A percentile compares a stretch with the other conserved stretches of the same genome.
phyloP scores from a whole-genome alignment of 2,888 invertebrate species.

The Linnaemya tessellans region DNA sequence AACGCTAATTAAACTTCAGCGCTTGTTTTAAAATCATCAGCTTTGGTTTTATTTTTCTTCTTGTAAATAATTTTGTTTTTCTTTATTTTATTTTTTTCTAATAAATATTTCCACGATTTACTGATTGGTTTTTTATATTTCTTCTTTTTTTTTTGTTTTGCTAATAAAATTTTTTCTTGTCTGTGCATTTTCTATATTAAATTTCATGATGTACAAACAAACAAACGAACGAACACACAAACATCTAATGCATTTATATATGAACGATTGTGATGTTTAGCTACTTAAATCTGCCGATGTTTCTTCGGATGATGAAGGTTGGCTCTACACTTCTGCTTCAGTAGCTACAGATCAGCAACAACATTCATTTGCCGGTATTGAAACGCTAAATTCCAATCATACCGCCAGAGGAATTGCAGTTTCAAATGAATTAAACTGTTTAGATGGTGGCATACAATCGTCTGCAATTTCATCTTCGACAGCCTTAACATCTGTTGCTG shows the following conservation, averaged over 20 bases:
- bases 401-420: conserved; percentile 65
- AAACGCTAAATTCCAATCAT: conserved; percentile 69
- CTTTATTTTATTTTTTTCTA: conserved; percentile 49
- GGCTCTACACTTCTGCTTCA: conserved; percentile 80
- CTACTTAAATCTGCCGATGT: conserved; percentile 84
- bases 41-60: conserved; percentile 60
- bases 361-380: conserved; percentile 64
- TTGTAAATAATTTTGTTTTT: conserved; percentile 35
- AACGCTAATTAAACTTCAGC: conserved; percentile 80
- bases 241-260: not conserved
- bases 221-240: not conserved
- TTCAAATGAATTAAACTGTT: conserved; percentile 52
- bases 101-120: conserved; percentile 67
- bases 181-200: conserved; percentile 54
- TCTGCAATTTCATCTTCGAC: conserved; percentile 78
- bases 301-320: conserved; percentile 86
- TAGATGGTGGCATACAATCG: conserved; percentile 78
- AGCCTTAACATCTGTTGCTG: conserved; percentile 50
- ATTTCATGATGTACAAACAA: conserved; percentile 55
- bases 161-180: conserved; percentile 17
- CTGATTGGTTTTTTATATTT: conserved; percentile 60
- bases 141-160: conserved; percentile 10
- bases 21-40: conserved; percentile 65
- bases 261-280: conserved; percentile 71
- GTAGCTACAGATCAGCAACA: conserved; percentile 64